Evolutionary conservation across 2,797 vertebrate genomes (phyloP).

Genomic region (Gallinago stenura): DNA sequence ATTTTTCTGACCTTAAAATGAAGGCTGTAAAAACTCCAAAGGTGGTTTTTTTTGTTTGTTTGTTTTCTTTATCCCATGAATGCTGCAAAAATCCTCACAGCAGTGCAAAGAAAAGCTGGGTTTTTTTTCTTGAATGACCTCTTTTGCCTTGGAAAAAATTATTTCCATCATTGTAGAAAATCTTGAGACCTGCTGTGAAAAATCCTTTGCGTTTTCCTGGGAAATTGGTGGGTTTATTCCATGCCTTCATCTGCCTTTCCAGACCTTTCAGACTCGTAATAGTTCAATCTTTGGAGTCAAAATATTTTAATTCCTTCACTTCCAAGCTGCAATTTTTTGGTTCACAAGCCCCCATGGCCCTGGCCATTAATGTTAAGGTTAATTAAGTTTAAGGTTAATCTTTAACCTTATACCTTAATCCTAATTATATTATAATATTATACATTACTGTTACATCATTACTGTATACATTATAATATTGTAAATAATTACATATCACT

Average conservation of each 20-base stretch:
- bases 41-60: neutral
- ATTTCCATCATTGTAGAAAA: neutral
- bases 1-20: neutral
- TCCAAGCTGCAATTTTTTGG: accelerated
- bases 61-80: neutral
- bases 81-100: neutral
- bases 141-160: neutral
- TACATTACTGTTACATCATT: neutral
- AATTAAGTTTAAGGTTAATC: neutral
- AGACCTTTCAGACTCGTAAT: neutral
- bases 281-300: neutral
- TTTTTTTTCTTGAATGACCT: neutral
- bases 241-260: neutral
- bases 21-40: neutral
- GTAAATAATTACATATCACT: neutral
- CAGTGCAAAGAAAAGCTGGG: neutral
- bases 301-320: neutral
- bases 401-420: neutral
- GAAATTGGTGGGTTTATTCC: neutral
- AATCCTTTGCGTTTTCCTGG: neutral
- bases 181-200: accelerated
- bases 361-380: neutral
- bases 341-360: neutral
- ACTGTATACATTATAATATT: neutral
- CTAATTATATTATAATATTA: neutral